Base-by-base conservation (phyloP, 2,113 vertebrate genomes). In the Cephalopterus ornatus region DNA sequence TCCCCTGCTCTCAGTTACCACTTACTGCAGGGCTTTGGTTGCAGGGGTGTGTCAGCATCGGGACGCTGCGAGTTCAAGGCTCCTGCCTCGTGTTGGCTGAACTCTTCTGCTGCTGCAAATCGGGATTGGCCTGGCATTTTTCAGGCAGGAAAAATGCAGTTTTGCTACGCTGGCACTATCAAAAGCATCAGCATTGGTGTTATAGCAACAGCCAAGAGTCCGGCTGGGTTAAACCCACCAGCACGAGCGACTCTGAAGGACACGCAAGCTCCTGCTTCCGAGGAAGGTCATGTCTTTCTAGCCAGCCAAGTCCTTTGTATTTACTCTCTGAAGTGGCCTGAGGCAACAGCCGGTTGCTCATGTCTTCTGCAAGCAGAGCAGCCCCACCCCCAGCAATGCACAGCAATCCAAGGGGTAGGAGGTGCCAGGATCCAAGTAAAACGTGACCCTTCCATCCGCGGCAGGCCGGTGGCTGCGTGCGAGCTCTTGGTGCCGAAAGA, bases 371-470 rank as follows among this genome's bases (percentile, higher is more conserved):
- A 26, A 72, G 52, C 27, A 5, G 28, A 20, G 52, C 74, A 65
- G 33, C 65, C 32, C 32, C 32, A 14, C 32, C 19, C 10, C 46
- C 77, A 59, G 37, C 30, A 26, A 14, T 0, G 15, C 8, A 2
- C 6, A 28, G 17, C 41, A 3, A 5, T 11, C 18, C 20, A 2
- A 6, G 71, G 46, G 20, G 35, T 49, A 20, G 8, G 89, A 24
- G 59, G 44, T 33, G 49, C 56, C 11, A 5, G 47, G 15, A 41
- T 9, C 28, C n/a, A 6, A 12, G 3, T 2, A 3, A 16, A 22
- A 42, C 0, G 5, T 1, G 2, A 37, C 8, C 19, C 52, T 47
- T 13, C 15, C 42, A 6, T 8, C 74, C 41, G 0, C 8, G 0
- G 0, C 47, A 9, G 52, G 8, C 7, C 4, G 0, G 35, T 4